These are phyloP conservation scores for Hirtodrosophila duncani DNA, from an alignment of 2,888 invertebrate species.

Conservation along the genomic window DNA sequence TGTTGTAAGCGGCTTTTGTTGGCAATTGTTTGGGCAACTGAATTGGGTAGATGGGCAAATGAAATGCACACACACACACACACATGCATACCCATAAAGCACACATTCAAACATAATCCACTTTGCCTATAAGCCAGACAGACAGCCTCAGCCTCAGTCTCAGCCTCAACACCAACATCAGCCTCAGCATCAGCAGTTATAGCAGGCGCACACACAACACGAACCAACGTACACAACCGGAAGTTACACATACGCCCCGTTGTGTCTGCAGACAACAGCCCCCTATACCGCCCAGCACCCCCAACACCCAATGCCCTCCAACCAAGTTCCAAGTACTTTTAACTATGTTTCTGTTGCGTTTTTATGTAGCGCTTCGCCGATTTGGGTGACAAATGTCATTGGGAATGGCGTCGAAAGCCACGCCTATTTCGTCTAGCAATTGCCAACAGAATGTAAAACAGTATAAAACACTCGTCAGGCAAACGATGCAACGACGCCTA, in stretches of 20 bases:
- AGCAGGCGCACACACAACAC: slow-evolving; percentile 20
- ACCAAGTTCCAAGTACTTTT: too few species aligned
- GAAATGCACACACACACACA: slow-evolving; percentile 37
- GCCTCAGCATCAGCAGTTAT: too few species aligned
- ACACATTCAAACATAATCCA: slow-evolving; percentile 51
- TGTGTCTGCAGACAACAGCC: slow-evolving; percentile 4
- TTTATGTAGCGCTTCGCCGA: slow-evolving; percentile 26
- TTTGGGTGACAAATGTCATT: slow-evolving; percentile 59
- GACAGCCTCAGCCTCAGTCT: too few species aligned
- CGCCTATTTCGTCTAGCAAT: neutral
- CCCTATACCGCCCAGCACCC: too few species aligned
- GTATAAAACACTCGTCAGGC: slow-evolving; percentile 56
- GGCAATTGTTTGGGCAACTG: slow-evolving; percentile 53
- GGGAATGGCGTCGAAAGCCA: slow-evolving; percentile 30
- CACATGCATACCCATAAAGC: slow-evolving; percentile 4
- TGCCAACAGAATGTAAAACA: slow-evolving; percentile 49
- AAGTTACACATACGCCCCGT: slow-evolving; percentile 64
- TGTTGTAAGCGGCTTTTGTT: slow-evolving; percentile 71
- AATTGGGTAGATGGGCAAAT: slow-evolving; percentile 61
- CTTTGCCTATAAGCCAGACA: too few species aligned
- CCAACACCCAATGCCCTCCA: too few species aligned
- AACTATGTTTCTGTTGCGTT: slow-evolving; percentile 10
- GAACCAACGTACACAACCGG: slow-evolving; percentile 24
- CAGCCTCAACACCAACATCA: too few species aligned
- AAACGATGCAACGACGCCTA: slow-evolving; percentile 17